Evolutionary conservation across 1,140 invertebrate genomes (phyloP).

Genomic region (Drosophila tani): DNA sequence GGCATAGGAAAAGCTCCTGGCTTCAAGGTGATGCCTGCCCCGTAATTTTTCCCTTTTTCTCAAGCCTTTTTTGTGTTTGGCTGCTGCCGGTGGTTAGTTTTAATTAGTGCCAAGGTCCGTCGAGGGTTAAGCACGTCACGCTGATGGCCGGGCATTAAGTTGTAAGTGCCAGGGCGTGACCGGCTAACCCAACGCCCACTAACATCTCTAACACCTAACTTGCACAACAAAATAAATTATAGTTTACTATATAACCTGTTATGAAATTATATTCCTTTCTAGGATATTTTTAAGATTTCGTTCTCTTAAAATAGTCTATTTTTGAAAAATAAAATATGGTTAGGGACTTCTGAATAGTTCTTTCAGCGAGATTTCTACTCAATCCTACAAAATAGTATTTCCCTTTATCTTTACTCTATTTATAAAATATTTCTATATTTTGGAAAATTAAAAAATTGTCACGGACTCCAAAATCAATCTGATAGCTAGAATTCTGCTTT

Average conservation of each 20-base stretch:
- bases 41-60: slow-evolving; percentile 37
- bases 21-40: slow-evolving; percentile 39
- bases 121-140: slow-evolving; percentile 64
- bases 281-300: no score
- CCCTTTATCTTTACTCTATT: no score
- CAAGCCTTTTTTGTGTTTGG: slow-evolving; percentile 21
- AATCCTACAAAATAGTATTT: no score
- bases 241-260: neutral
- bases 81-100: slow-evolving; percentile 50
- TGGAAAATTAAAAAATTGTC: no score
- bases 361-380: no score
- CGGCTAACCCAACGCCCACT: slow-evolving; percentile 31
- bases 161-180: slow-evolving; percentile 68
- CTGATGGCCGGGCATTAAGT: slow-evolving; percentile 72
- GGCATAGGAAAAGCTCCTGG: slow-evolving; percentile 32
- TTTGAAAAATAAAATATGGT: no score
- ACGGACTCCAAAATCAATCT: no score
- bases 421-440: no score
- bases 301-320: no score
- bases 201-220: neutral
- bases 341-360: no score
- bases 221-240: neutral
- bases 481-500: no score
- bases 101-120: slow-evolving; percentile 77
- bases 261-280: neutral